Conservation (phyloP, 2,797 vertebrate genomes). For the Prunella strophiata region DNA sequence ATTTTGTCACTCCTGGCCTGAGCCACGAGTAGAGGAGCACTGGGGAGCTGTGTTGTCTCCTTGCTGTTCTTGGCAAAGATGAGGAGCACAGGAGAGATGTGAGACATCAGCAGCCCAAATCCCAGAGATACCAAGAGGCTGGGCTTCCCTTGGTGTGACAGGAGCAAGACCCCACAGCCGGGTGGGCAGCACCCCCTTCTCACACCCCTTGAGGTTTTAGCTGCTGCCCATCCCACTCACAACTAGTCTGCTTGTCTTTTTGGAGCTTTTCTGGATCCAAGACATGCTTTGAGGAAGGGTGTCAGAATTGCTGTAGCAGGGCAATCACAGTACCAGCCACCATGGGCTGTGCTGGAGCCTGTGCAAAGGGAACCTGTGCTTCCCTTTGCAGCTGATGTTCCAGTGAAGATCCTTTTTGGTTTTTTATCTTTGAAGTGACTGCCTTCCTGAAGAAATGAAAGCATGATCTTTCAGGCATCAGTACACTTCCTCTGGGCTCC, state of each 20-base stretch:
- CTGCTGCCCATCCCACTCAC: fast-evolving
- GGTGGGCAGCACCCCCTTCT: neutral
- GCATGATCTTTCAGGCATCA: neutral
- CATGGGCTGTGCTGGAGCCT: neutral
- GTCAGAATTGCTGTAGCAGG: neutral
- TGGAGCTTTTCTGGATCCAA: neutral
- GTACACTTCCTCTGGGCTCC: neutral
- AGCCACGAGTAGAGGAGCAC: neutral
- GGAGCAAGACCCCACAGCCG: fast-evolving
- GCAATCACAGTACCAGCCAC: neutral
- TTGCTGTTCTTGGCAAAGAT: neutral
- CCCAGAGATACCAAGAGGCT: neutral
- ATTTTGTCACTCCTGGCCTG: neutral
- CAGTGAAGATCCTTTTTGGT: fast-evolving
- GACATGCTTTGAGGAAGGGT: neutral
- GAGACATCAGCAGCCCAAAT: neutral
- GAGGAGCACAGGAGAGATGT: neutral
- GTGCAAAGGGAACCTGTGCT: neutral
- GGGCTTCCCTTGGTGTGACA: neutral
- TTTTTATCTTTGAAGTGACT: neutral
- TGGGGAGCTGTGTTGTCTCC: neutral
- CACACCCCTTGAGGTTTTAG: fast-evolving
- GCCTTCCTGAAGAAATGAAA: conserved; percentile 15
- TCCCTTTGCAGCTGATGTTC: neutral
- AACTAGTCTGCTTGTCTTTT: neutral